A percentile compares a stretch with the other conserved stretches of the same genome.
Conservation (phyloP, 2,888 invertebrate species). For the Agonopterix heracliana region DNA sequence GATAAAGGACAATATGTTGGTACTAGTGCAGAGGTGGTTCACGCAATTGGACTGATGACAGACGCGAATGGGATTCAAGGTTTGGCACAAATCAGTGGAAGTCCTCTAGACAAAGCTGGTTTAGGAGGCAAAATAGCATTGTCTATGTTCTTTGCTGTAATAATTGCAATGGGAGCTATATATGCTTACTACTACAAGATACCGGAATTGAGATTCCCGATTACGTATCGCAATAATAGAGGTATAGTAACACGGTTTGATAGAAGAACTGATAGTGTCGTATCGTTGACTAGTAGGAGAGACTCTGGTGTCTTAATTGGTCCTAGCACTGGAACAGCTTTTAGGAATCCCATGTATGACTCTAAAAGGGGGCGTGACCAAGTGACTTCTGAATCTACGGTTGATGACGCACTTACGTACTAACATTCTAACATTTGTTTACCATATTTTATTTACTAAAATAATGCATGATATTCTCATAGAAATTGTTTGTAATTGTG, state of each 20-base stretch:
- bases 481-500: too few species aligned
- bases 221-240: constrained; percentile 19
- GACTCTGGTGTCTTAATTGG: constrained; percentile 41
- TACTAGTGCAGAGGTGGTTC: constrained; percentile 43
- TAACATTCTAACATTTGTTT: too few species aligned
- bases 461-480: too few species aligned
- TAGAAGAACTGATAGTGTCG: constrained; percentile 56
- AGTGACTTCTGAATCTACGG: constrained; percentile 36
- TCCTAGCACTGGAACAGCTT: constrained; percentile 36
- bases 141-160: constrained; percentile 51
- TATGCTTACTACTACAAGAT: constrained; percentile 56
- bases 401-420: constrained; percentile 25
- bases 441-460: too few species aligned
- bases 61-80: constrained; percentile 34
- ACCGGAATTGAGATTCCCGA: constrained; percentile 28
- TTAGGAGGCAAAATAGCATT: constrained; percentile 47
- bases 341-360: constrained; percentile 61
- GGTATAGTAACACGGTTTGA: constrained; percentile 46
- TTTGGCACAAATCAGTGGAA: constrained; percentile 41
- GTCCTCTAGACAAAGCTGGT: constrained; percentile 42
- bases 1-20: constrained; percentile 54
- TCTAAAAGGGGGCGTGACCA: constrained; percentile 54
- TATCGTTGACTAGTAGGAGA: constrained; percentile 50
- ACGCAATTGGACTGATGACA: constrained; percentile 36
- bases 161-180: constrained; percentile 35